Percentiles rank a stretch among this genome's conserved stretches.
Evolutionary conservation across 2,797 vertebrate genomes (phyloP).

Genomic region (Poecilia gillii): DNA sequence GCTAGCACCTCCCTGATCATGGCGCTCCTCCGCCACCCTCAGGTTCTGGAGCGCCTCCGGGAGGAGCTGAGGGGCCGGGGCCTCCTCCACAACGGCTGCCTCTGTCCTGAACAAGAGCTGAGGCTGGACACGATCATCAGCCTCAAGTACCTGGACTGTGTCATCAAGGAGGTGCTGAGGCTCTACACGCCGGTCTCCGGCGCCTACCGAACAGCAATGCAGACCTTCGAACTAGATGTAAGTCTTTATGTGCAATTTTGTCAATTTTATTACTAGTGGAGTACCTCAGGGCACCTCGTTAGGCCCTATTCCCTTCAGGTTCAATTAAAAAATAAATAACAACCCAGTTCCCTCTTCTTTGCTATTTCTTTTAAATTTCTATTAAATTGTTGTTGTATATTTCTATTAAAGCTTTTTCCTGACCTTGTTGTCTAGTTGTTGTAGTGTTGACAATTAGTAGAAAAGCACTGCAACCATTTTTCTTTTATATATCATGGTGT

Average conservation of each 20-base stretch:
- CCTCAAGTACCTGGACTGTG: slow-evolving; percentile 95
- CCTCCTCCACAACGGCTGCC: slow-evolving; percentile 91
- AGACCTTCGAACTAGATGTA: slow-evolving; percentile 97
- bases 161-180: slow-evolving; percentile 97
- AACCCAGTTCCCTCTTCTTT: no score
- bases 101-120: slow-evolving; percentile 87
- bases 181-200: slow-evolving; percentile 95
- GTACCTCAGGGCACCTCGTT: background rate
- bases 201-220: slow-evolving; percentile 94
- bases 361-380: no score
- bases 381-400: no score
- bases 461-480: no score
- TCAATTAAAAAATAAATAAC: background rate
- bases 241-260: slow-evolving; percentile 65
- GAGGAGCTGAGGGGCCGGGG: slow-evolving; percentile 90
- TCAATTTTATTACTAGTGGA: background rate
- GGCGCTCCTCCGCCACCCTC: slow-evolving; percentile 93
- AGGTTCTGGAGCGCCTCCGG: slow-evolving; percentile 90
- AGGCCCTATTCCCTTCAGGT: slow-evolving; percentile 1
- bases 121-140: slow-evolving; percentile 87
- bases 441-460: no score
- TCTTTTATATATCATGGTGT: no score
- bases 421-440: no score
- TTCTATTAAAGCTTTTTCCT: no score
- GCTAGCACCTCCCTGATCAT: slow-evolving; percentile 96